A percentile compares a stretch with the other conserved stretches of the same genome.
Conservation (phyloP, 2,113 vertebrate species). For the Suricata suricatta region DNA sequence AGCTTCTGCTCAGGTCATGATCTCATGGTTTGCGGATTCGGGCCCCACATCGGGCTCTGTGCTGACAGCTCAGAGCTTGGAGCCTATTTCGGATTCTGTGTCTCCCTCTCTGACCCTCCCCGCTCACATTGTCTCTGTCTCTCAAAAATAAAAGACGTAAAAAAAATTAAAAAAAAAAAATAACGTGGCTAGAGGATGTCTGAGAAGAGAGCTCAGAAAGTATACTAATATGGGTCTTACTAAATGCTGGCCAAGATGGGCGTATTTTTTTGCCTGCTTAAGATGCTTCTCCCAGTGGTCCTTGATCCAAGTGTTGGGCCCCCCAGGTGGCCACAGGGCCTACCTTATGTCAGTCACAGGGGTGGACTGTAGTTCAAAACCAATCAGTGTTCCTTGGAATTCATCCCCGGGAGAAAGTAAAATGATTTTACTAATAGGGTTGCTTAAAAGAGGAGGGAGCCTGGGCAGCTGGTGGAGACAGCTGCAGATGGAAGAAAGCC, state of each 20-base stretch:
- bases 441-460: background rate
- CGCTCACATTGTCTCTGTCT: too few species aligned
- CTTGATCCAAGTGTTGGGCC: background rate
- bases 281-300: background rate
- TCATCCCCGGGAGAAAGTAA: background rate
- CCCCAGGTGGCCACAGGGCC: background rate
- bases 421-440: background rate
- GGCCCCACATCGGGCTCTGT: too few species aligned
- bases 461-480: background rate
- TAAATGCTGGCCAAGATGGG: background rate
- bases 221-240: background rate
- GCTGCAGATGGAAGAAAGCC: background rate
- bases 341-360: background rate
- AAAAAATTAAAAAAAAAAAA: too few species aligned
- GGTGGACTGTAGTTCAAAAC: background rate
- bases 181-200: background rate
- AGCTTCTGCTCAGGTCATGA: too few species aligned
- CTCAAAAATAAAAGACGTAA: too few species aligned
- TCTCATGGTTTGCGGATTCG: too few species aligned
- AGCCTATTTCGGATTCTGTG: too few species aligned
- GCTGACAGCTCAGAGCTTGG: too few species aligned
- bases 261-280: background rate
- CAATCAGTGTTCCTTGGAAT: background rate
- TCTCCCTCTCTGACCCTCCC: too few species aligned
- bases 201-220: background rate